A percentile compares a stretch with the other conserved stretches of the same genome.
These are phyloP conservation scores for Tipula lateralis DNA, from an alignment of 2,888 invertebrate species.

Conservation along the genomic window DNA sequence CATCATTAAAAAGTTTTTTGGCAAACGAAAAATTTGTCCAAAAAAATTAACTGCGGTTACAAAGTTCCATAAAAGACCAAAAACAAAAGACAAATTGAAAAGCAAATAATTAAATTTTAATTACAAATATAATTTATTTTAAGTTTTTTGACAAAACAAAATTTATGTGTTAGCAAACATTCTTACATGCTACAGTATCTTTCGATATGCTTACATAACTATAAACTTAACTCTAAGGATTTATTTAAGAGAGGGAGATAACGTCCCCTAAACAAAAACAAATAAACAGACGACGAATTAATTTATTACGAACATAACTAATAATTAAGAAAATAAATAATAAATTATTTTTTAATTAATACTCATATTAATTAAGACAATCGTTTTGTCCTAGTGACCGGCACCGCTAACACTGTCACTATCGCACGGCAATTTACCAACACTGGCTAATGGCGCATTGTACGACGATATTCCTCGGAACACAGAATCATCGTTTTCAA, in stretches of 20 bases:
- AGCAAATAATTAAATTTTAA: not conserved
- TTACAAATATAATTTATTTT: conserved; percentile 15
- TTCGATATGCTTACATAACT: not conserved
- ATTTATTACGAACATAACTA: not conserved
- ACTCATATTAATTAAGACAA: not conserved
- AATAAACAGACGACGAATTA: not conserved
- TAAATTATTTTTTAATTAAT: not conserved
- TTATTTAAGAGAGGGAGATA: not conserved
- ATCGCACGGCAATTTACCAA: conserved; percentile 26
- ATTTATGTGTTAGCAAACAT: not conserved
- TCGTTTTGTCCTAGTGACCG: not conserved
- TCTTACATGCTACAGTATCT: not conserved
- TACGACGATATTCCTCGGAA: conserved; percentile 13
- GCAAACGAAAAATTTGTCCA: not conserved
- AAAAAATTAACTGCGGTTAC: not conserved
- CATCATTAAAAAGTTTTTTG: not conserved
- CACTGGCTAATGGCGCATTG: conserved; percentile 21
- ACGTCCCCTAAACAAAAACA: not conserved
- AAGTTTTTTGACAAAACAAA: not conserved
- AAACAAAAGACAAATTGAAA: not conserved
- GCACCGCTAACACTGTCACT: not conserved
- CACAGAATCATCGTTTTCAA: not conserved
- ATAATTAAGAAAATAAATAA: not conserved
- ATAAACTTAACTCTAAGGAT: not conserved
- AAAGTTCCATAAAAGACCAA: not conserved